Evolutionary conservation across 2,797 vertebrate species (phyloP).

Genomic region (Myotis daubentonii): DNA sequence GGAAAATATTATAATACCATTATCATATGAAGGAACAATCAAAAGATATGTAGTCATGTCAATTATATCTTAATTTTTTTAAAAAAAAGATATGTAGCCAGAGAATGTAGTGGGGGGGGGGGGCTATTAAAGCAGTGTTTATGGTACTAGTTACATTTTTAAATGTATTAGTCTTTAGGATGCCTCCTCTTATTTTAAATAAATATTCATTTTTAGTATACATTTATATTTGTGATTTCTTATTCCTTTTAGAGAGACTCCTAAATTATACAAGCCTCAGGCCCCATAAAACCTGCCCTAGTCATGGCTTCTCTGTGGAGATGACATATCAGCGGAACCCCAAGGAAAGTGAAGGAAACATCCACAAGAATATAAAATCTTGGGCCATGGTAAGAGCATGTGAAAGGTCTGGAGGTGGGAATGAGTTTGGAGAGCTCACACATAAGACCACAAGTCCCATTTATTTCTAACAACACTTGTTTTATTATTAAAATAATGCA

Average conservation of each 20-base stretch:
- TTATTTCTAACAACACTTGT: background rate
- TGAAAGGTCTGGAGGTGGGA: background rate
- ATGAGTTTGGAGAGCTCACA: background rate
- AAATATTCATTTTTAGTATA: constrained; percentile 17
- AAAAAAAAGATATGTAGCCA: background rate
- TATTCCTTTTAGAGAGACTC: background rate
- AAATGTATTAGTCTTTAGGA: background rate
- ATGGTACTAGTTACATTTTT: background rate
- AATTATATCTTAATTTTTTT: background rate
- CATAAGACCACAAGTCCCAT: background rate
- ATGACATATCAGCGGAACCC: background rate
- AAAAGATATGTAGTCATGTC: background rate
- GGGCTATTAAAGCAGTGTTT: background rate
- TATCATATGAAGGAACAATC: background rate
- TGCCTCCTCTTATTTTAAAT: background rate
- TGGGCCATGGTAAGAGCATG: background rate
- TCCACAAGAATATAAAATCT: background rate
- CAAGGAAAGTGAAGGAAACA: background rate
- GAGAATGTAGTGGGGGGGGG: background rate
- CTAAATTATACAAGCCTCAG: background rate
- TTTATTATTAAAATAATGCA: constrained; percentile 6
- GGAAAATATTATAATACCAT: background rate
- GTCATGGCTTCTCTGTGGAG: background rate
- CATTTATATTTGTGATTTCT: background rate
- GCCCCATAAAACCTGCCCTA: background rate